Evolutionary conservation across 2,888 invertebrate species (phyloP).

Genomic region (Laspeyria flexula): DNA sequence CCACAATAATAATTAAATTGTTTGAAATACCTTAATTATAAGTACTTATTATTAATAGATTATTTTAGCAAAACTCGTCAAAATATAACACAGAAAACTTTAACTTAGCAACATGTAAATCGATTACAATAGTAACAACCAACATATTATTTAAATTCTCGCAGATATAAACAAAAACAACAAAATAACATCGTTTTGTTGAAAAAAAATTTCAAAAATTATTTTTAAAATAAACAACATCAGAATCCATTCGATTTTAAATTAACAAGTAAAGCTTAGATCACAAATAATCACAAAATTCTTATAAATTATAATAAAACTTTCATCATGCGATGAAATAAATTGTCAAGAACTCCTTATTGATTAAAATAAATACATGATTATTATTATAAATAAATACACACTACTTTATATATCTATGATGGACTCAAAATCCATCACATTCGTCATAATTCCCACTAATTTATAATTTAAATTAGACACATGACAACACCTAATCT

Average conservation of each 20-base stretch:
- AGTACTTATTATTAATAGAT: constrained; percentile 18
- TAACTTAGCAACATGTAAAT: constrained; percentile 15
- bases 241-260: not conserved
- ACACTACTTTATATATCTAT: constrained; percentile 7
- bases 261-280: not conserved
- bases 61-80: constrained; percentile 18
- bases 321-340: not conserved
- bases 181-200: too few species aligned
- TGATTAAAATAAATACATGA: not conserved
- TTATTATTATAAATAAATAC: constrained; percentile 4
- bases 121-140: constrained; percentile 10
- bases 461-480: constrained; percentile 11
- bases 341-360: not conserved
- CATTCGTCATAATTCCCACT: constrained; percentile 10
- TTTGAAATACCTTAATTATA: constrained; percentile 18
- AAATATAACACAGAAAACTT: constrained; percentile 18
- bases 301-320: not conserved
- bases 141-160: constrained; percentile 9
- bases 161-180: not conserved
- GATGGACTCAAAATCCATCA: constrained; percentile 15
- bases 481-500: constrained; percentile 18
- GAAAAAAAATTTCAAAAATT: too few species aligned
- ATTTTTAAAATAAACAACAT: not conserved
- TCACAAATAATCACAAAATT: not conserved
- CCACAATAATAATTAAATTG: constrained; percentile 8